Evolutionary conservation across 1,140 invertebrate genomes (phyloP), one percentile per base, ranked within the genome.

Genomic region (Trissolcus basalis): DNA sequence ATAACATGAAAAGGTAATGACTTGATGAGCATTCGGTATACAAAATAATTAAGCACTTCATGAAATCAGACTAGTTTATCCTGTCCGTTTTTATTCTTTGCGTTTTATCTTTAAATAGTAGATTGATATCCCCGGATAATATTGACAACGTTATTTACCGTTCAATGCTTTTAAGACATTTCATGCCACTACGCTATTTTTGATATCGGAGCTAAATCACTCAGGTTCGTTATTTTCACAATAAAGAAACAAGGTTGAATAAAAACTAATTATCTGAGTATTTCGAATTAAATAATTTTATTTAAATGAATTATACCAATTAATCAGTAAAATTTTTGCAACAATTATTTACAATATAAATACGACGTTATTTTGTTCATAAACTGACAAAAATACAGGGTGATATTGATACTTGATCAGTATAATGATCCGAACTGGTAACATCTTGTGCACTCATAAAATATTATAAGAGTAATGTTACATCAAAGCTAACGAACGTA

Each of bases 91-190:
- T 77, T 77, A 74, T 77, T 77, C 67, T 80, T 75, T 45, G 58
- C 54, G 56, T 78, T 76, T n/a, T 68, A 68, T 69, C 58, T 71
- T 75, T 53, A 68, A 75, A 77, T 71, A 53, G 6, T 27, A 3
- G 73, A 78, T 76, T 80, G 79, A 80, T 82, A 77, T 78, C 77
- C 68, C 39, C 44, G 43, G 74, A 78, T 79, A 83, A 67, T 69
- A 77, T 74, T 69, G 71, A 77, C 59, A 75, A 73, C 70, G 81
- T 84, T 85, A 84, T 87, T 86, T 85, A 85, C 86, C 81, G 80
- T 78, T 80, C 80, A 85, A 86, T 84, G 78, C 84, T 85, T 82
- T 87, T 83, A 86, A 80, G 79, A 67, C 64, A 61, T 60, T 55
- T 48, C 61, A 49, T 59, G 43, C 15, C 53, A 72, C 68, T 55